These are phyloP conservation scores for Aurelia coerulea DNA, from an alignment of 30 jellyfish, hydroid and myxozoan genomes.

Conservation along the genomic window DNA sequence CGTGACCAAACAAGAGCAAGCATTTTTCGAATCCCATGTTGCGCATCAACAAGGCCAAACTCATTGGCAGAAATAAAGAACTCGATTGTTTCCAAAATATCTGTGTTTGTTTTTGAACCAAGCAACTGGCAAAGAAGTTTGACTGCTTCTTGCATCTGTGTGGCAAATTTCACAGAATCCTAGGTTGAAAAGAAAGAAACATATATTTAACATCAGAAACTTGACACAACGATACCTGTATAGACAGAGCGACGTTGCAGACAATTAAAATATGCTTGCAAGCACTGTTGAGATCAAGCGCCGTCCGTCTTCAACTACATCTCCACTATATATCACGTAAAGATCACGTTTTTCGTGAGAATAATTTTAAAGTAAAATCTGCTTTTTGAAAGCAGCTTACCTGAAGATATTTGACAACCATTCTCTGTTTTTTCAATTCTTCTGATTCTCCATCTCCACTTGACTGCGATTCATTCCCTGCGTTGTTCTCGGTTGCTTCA, in stretches of 20 bases:
- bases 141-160: constrained; percentile 81
- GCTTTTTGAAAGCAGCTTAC: constrained; percentile 10
- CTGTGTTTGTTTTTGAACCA: constrained; percentile 89
- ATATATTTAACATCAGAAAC: too few species aligned
- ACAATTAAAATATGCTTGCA: too few species aligned
- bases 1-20: constrained; percentile 96
- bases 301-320: too few species aligned
- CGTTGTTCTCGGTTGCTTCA: not conserved
- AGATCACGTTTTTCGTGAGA: too few species aligned
- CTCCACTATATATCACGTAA: too few species aligned
- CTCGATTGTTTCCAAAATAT: constrained; percentile 93
- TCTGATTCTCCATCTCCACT: constrained; percentile 17
- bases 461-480: constrained; percentile 7
- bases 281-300: too few species aligned
- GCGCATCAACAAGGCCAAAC: constrained; percentile 82
- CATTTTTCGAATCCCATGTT: constrained; percentile 87
- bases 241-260: too few species aligned
- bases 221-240: too few species aligned
- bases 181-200: not conserved
- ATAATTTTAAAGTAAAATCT: too few species aligned
- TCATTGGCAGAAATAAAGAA: constrained; percentile 86
- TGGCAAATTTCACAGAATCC: constrained; percentile 85
- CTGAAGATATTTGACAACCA: constrained; percentile 75
- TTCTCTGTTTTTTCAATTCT: constrained; percentile 71
- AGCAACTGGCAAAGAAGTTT: constrained; percentile 84